phyloP scores from a whole-genome alignment of 1,140 invertebrate genomes.

The Mercenaria mercenaria region DNA sequence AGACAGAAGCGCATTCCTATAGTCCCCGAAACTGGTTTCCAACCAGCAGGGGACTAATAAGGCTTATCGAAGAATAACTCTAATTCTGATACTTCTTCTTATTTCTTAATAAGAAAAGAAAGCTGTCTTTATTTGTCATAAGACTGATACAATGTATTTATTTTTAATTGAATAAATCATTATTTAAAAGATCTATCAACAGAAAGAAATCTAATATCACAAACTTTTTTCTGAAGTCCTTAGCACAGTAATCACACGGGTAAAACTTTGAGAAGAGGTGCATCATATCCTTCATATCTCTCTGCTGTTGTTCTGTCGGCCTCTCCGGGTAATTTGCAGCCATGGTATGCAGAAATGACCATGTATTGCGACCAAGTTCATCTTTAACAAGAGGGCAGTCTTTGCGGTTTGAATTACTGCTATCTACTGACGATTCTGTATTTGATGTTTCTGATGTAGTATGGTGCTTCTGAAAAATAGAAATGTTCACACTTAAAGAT shows the following conservation, averaged over 20 bases:
- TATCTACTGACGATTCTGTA: neutral
- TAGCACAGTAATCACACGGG: constrained; percentile 97
- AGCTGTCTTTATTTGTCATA: too few species aligned
- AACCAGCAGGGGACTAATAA: too few species aligned
- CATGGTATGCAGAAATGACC: constrained; percentile 98
- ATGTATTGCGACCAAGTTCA: constrained; percentile 89
- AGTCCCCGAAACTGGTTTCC: too few species aligned
- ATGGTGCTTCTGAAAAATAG: neutral
- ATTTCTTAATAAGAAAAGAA: too few species aligned
- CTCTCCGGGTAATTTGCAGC: constrained; percentile 97
- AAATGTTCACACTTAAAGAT: too few species aligned
- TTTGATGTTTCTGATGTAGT: neutral
- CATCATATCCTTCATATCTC: constrained; percentile 94
- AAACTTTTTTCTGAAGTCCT: constrained; percentile 89
- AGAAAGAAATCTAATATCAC: too few species aligned
- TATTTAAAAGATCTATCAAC: too few species aligned
- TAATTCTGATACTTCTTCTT: too few species aligned
- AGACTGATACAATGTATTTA: too few species aligned
- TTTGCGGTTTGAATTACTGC: constrained; percentile 1
- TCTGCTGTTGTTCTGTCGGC: constrained; percentile 91
- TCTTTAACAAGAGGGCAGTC: constrained; percentile 86
- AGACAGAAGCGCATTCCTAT: too few species aligned
- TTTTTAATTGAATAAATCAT: too few species aligned
- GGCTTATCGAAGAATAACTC: too few species aligned
- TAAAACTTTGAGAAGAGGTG: constrained; percentile 96